phyloP scores from a whole-genome alignment of 2,797 vertebrate genomes.

The Gila robusta region DNA sequence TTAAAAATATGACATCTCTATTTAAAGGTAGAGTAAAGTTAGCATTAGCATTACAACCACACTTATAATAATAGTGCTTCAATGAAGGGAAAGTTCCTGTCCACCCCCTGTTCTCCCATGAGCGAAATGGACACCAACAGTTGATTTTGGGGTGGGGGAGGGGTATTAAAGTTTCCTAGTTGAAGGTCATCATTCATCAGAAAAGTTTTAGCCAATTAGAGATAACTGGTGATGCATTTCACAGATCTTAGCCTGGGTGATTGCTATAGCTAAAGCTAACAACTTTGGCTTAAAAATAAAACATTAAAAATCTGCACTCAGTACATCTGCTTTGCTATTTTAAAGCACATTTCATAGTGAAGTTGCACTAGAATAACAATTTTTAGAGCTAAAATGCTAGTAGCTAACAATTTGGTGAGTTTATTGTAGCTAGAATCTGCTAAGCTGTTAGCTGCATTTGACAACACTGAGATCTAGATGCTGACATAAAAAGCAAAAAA shows the following conservation, averaged over 20 bases:
- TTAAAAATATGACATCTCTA: constrained; percentile 80
- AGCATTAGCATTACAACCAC: constrained; percentile 63
- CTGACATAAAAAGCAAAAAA: not conserved
- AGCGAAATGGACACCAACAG: constrained; percentile 62
- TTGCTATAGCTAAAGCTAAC: not conserved
- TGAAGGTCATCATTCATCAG: not conserved
- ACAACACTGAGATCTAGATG: not conserved
- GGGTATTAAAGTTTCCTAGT: not conserved
- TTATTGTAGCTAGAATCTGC: not conserved
- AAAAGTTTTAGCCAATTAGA: not conserved
- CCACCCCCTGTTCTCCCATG: constrained; percentile 85
- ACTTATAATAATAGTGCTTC: constrained; percentile 73
- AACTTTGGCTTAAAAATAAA: not conserved
- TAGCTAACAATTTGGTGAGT: not conserved
- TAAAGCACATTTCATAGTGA: not conserved
- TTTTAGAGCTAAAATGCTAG: not conserved
- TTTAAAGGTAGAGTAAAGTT: constrained; percentile 77
- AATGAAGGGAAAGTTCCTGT: constrained; percentile 62
- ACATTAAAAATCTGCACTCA: not conserved
- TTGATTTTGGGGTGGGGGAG: constrained; percentile 45
- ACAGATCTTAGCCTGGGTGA: not conserved
- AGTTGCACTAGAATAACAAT: not conserved
- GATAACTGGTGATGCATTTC: not conserved
- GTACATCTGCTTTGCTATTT: not conserved
- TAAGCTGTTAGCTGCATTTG: not conserved